Base-by-base conservation (phyloP, 2,888 invertebrate species). In the Xylota sylvarum region DNA sequence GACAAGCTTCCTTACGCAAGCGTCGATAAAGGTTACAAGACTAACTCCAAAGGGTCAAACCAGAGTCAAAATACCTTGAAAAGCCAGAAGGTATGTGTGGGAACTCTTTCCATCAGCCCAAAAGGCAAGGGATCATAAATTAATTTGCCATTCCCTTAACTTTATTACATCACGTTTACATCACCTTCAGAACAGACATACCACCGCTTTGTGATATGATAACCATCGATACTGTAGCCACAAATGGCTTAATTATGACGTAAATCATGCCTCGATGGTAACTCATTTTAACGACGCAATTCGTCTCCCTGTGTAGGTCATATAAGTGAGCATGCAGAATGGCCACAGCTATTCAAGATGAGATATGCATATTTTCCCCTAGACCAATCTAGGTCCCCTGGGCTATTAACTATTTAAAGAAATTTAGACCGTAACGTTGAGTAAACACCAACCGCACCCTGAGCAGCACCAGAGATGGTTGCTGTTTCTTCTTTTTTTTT, bases 271-370 rank as follows among this genome's bases (percentile, higher is more conserved):
- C n/a, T 10, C 27, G 10, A 56, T 58, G 32, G 48, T 50, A 58
- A 76, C 58, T 65, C 56, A 64, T 17, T 72, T 58, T 77, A 77
- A 77, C 70, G 70, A 77, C 50, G 40, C 50, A 56, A 77, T 82
- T 43, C 58, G 58, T 82, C 64, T 43, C 30, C 32, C 56, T 32
- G 70, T 30, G 46, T 46, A 48, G 56, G 65, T 67, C 65, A 76
- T 46, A 55, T 50, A 52, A 37, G 30, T 52, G 37, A 65, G 32
- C 62, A 1, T 9, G 43, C 67, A 50, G 19, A 65, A 65, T 48
- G 64, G 32, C 17, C 48, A 4, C 5, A 27, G 10, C 6, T n/a
- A 23, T 56, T 30, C 46, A 32, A 52, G 30, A 55, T 43, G n/a
- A 69, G 40, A n/a, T 72, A 46, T 19, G 27, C 19, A 46, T 27